Conservation (phyloP, 2,113 vertebrate genomes). For the Cryptomyrus ogoouensis region DNA sequence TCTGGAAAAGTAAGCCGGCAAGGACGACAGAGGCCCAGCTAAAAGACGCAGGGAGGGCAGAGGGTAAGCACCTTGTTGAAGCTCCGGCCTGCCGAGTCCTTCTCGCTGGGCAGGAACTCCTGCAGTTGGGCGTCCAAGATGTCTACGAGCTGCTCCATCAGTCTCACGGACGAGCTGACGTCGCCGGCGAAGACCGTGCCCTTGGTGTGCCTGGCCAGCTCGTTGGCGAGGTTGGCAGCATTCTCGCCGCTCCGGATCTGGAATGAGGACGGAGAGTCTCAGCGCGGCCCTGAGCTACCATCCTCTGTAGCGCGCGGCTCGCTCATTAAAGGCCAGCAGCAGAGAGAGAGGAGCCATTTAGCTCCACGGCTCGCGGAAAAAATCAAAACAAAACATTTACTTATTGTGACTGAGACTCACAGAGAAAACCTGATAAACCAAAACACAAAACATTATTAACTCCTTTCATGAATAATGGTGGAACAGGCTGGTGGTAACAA, state of each 20-base stretch:
- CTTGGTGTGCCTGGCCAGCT: slow-evolving; percentile 92
- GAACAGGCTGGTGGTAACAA: background rate
- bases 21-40: background rate
- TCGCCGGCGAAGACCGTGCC: slow-evolving; percentile 89
- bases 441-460: background rate
- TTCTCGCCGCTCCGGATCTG: slow-evolving; percentile 97
- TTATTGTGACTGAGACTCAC: background rate
- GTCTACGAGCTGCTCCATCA: slow-evolving; percentile 97
- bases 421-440: background rate
- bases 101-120: slow-evolving; percentile 85
- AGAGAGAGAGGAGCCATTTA: slow-evolving; percentile 50
- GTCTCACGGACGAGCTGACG: slow-evolving; percentile 87
- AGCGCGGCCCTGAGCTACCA: slow-evolving; percentile 32
- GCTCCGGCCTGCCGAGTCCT: slow-evolving; percentile 82
- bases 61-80: slow-evolving; percentile 86
- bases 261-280: slow-evolving; percentile 47
- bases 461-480: background rate
- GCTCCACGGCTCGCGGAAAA: background rate
- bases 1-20: background rate
- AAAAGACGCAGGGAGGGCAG: background rate
- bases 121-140: slow-evolving; percentile 95
- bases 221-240: slow-evolving; percentile 91
- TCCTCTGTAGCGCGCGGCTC: background rate
- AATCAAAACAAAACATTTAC: background rate
- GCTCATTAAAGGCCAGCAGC: slow-evolving; percentile 39